These are phyloP conservation scores for Myrmecobius fasciatus DNA, from an alignment of 2,113 vertebrate genomes.

Conservation along the genomic window DNA sequence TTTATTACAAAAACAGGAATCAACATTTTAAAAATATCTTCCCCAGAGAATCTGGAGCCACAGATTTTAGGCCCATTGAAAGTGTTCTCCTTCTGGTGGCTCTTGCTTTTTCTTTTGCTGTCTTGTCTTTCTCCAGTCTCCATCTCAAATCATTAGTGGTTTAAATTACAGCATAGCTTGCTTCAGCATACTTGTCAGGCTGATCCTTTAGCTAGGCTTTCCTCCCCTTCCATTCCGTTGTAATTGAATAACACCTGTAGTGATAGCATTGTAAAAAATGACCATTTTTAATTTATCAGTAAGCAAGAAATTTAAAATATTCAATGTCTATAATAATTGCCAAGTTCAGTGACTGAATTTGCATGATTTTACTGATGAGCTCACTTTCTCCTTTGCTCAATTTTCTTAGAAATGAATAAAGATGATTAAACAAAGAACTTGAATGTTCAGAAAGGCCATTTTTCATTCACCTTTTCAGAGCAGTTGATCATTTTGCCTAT, in stretches of 20 bases:
- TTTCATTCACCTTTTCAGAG: conserved; percentile 91
- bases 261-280: not conserved
- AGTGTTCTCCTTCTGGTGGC: too few species aligned
- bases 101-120: too few species aligned
- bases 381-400: not conserved
- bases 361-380: not conserved
- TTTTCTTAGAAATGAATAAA: not conserved
- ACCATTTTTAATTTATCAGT: too few species aligned
- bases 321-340: too few species aligned
- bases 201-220: conserved; percentile 27
- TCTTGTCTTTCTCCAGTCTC: too few species aligned
- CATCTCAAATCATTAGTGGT: too few species aligned
- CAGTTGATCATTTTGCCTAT: conserved; percentile 95
- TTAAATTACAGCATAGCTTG: not conserved
- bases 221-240: not conserved
- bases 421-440: rapidly evolving
- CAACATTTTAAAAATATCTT: too few species aligned
- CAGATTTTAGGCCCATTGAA: too few species aligned
- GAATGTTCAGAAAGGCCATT: conserved; percentile 86
- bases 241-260: conserved; percentile 33
- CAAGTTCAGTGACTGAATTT: too few species aligned
- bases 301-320: too few species aligned
- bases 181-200: not conserved
- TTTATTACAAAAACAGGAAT: too few species aligned
- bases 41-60: too few species aligned